phyloP scores from a whole-genome alignment of 1,140 invertebrate genomes.

The Pseudomyrmex dendroicus region DNA sequence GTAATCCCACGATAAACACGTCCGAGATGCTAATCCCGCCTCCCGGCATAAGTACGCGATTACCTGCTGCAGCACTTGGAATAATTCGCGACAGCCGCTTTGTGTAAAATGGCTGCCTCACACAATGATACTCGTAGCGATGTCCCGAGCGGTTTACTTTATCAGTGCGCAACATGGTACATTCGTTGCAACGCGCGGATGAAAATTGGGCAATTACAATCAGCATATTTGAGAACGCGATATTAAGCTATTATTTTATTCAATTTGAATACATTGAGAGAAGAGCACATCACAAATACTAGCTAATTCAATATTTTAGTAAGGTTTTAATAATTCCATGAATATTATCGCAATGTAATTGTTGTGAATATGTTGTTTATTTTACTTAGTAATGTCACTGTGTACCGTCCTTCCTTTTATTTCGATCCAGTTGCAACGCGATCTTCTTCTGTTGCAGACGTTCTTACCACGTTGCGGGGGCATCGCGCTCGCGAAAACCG shows the following conservation, averaged over 20 bases:
- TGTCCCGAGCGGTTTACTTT: slow-evolving; percentile 7
- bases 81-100: slow-evolving; percentile 47
- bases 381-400: neutral
- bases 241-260: too few relatives aligned
- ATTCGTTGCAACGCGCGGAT: neutral
- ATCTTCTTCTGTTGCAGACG: neutral
- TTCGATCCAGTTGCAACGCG: neutral
- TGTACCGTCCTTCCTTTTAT: neutral
- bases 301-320: slow-evolving; percentile 13
- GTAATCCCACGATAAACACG: slow-evolving; percentile 72
- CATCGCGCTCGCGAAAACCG: slow-evolving; percentile 61
- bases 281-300: too few relatives aligned
- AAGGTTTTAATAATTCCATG: neutral
- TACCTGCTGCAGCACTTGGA: slow-evolving; percentile 46
- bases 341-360: too few relatives aligned
- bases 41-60: slow-evolving; percentile 39
- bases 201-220: neutral
- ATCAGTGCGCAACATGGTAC: slow-evolving; percentile 11
- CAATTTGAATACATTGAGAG: too few relatives aligned
- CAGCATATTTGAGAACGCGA: too few relatives aligned
- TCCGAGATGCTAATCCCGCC: slow-evolving; percentile 60
- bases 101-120: neutral
- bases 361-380: neutral
- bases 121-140: slow-evolving; percentile 1
- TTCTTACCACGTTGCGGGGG: slow-evolving; percentile 8